Conservation (phyloP, 2,113 vertebrate genomes). For the Cyrtonyx montezumae region DNA sequence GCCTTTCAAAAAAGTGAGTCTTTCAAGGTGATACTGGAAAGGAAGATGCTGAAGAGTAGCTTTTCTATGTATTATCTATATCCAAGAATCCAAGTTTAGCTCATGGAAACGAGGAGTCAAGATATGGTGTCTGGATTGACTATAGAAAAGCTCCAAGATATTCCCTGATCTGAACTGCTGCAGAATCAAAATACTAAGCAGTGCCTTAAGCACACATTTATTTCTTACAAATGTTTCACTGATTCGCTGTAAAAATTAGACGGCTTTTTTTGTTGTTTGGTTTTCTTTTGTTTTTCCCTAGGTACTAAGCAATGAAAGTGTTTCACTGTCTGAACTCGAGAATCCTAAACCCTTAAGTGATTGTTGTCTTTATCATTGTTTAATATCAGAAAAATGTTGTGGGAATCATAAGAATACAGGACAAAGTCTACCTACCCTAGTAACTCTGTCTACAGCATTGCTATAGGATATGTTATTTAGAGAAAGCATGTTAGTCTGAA, state of each 20-base stretch:
- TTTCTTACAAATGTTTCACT: neutral
- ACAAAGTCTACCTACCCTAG: neutral
- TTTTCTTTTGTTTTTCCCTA: neutral
- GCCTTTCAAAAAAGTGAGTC: neutral
- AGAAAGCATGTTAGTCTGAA: neutral
- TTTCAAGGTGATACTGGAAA: no score
- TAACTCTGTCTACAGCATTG: neutral
- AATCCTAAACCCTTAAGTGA: neutral
- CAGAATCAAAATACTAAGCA: neutral
- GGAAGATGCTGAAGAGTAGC: neutral
- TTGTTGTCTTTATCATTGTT: neutral
- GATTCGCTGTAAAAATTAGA: neutral
- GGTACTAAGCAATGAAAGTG: neutral
- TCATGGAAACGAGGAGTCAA: neutral
- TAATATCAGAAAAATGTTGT: neutral
- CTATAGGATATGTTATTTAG: neutral
- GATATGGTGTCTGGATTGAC: neutral
- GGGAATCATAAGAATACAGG: neutral
- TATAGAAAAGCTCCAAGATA: no score
- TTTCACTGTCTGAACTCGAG: neutral
- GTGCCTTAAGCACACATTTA: neutral
- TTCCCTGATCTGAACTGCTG: neutral
- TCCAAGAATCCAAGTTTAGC: neutral
- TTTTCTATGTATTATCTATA: no score
- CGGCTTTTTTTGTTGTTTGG: no score